Percentiles rank a stretch among this genome's conserved stretches.
Evolutionary conservation across 92 coral and sea anemone genomes (phyloP).

Genomic region (Umimayanthus kanabou): DNA sequence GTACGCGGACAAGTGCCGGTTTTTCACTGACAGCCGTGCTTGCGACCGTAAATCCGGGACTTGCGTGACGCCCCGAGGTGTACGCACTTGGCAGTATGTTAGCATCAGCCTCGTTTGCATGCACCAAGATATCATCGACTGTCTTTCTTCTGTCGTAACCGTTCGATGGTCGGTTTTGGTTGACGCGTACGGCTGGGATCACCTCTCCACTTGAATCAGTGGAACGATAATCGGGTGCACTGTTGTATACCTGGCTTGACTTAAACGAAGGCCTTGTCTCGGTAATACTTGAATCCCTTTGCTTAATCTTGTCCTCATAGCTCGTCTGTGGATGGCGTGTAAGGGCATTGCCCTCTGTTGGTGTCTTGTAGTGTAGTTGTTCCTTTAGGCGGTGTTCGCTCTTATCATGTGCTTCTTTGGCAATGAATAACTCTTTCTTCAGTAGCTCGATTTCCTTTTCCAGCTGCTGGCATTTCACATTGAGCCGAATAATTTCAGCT

Average conservation of each 20-base stretch:
- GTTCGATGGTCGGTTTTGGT: conserved; percentile 9
- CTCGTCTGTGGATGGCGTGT: neutral
- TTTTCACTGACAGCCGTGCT: conserved; percentile 36
- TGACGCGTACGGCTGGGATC: conserved; percentile 39
- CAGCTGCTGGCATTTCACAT: conserved; percentile 68
- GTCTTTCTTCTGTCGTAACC: conserved; percentile 26
- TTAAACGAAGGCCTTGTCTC: conserved; percentile 5
- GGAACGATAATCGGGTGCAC: neutral
- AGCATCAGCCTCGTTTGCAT: neutral
- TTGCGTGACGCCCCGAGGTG: conserved; percentile 25
- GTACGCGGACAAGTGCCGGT: conserved; percentile 15
- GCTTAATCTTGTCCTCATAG: neutral
- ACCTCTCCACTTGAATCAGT: neutral
- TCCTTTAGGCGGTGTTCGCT: conserved; percentile 71
- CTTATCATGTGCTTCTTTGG: conserved; percentile 72
- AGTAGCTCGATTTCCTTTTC: conserved; percentile 89
- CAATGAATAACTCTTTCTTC: conserved; percentile 74
- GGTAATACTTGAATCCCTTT: neutral
- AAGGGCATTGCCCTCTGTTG: neutral
- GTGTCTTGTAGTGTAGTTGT: neutral
- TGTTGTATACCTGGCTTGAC: neutral
- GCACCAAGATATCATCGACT: conserved; percentile 8
- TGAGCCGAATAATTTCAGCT: conserved; percentile 63
- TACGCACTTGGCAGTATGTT: conserved; percentile 18
- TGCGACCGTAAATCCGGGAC: conserved; percentile 34